Evolutionary conservation across 2,113 vertebrate species (phyloP), one percentile per base, ranked within the genome.

Genomic region (Saguinus imperator): DNA sequence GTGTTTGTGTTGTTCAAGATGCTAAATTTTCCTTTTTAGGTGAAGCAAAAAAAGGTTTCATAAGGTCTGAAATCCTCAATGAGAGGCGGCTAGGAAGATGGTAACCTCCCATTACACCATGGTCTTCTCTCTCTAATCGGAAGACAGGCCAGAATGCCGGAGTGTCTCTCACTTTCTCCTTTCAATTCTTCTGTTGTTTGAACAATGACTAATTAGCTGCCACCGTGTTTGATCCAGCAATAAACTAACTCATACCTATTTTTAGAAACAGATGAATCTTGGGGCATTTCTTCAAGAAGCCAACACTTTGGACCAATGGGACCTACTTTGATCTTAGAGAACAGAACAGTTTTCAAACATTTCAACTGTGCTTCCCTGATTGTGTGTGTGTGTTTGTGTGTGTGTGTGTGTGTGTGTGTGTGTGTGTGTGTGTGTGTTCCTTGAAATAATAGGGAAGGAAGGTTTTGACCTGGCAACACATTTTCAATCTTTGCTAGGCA

Each of bases 21-120:
- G 55, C 50, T 77, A 45, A 58, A 25, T 57, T 43, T 75, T 79
- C 58, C 68, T 61, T 77, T 64, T n/a, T 3, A 55, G 16, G 8
- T 12, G 40, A 77, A 94, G 25, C 45, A 72, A 35, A n/a, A n/a
- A n/a, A 86, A 76, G 27, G 3, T 12, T 58, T 50, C 45, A 13
- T 11, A 6, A 35, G 29, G 23, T 70, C 82, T 64, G 72, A 50
- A 43, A 80, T 37, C 58, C 81, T 94, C 25, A 16, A 0, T 1
- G 27, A 40, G 61, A 58, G 35, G 23, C 11, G 18, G 20, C 23
- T 8, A 37, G 80, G 81, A 87, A 87, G 10, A 83, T 0, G 32
- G 21, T 0, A 4, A 21, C 2, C 3, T 64, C 16, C 68, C 6
- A 0, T 77, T 32, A n/a, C 0, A 18, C 12, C 68, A 45, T 25